Conservation (phyloP, 1,140 invertebrate species). For the Cotesia glomerata region DNA sequence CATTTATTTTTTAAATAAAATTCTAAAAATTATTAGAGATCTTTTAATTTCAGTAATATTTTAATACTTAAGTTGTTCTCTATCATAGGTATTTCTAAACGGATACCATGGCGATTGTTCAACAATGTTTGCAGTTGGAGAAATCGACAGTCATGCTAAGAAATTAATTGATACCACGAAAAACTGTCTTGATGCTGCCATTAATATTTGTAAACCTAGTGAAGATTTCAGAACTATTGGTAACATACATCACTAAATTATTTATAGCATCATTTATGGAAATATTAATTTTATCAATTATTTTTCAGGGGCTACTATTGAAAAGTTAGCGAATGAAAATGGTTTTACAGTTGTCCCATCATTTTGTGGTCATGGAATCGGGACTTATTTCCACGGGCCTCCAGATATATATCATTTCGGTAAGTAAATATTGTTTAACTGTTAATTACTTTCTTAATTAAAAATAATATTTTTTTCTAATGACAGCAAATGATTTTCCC, state of each 20-base stretch:
- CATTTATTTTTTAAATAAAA: too few relatives aligned
- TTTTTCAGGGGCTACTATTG: constrained; percentile 65
- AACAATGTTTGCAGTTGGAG: constrained; percentile 82
- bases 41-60: neutral
- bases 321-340: constrained; percentile 68
- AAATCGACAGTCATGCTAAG: constrained; percentile 77
- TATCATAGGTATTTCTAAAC: constrained; percentile 77
- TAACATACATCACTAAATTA: constrained; percentile 38
- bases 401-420: constrained; percentile 86
- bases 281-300: constrained; percentile 1
- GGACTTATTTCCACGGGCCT: constrained; percentile 88
- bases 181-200: constrained; percentile 76
- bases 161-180: constrained; percentile 74
- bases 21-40: too few relatives aligned
- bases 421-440: constrained; percentile 43
- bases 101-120: constrained; percentile 94
- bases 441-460: too few relatives aligned
- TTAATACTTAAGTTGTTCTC: constrained; percentile 26
- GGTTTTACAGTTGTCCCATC: constrained; percentile 76
- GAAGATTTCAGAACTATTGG: constrained; percentile 80
- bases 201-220: constrained; percentile 79
- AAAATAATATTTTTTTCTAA: constrained; percentile 29
- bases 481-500: constrained; percentile 71
- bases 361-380: constrained; percentile 93
- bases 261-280: neutral